Conservation (phyloP, 2,888 invertebrate species). For the Drosophila maculinotata region DNA sequence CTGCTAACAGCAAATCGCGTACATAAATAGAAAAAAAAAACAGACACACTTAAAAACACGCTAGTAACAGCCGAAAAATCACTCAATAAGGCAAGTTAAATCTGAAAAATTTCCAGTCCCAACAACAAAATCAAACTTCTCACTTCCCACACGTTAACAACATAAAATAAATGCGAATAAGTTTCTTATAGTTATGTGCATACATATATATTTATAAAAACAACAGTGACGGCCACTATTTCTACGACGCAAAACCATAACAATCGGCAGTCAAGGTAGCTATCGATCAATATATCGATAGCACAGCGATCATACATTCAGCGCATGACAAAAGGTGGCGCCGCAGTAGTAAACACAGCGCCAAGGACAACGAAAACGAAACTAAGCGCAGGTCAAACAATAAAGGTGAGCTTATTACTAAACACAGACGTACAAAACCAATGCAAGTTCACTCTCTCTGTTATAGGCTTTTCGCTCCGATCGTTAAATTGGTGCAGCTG, state of each 20-base stretch:
- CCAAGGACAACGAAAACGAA: conserved; percentile 22
- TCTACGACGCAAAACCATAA: conserved; percentile 58
- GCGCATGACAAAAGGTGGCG: conserved; percentile 43
- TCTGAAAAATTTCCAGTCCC: conserved; percentile 38
- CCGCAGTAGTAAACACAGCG: conserved; percentile 34
- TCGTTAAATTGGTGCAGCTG: conserved; percentile 1
- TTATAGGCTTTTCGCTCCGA: not conserved
- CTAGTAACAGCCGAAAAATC: conserved; percentile 37
- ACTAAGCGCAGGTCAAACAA: conserved; percentile 4
- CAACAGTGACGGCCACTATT: conserved; percentile 28
- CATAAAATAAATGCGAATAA: conserved; percentile 14
- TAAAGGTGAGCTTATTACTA: conserved; percentile 40
- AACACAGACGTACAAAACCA: not conserved
- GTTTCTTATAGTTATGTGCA: conserved; percentile 19
- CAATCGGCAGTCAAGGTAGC: conserved; percentile 10
- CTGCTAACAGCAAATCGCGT: conserved; percentile 14
- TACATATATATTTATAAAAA: conserved; percentile 29
- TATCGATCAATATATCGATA: conserved; percentile 43
- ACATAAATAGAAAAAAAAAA: conserved; percentile 18
- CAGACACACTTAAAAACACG: conserved; percentile 5
- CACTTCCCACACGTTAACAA: conserved; percentile 22
- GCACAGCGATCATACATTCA: conserved; percentile 24
- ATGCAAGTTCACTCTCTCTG: not conserved
- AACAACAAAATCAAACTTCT: conserved; percentile 32
- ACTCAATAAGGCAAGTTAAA: conserved; percentile 41